Conservation (phyloP, 2,888 invertebrate species). For the Pilophorus perplexus region DNA sequence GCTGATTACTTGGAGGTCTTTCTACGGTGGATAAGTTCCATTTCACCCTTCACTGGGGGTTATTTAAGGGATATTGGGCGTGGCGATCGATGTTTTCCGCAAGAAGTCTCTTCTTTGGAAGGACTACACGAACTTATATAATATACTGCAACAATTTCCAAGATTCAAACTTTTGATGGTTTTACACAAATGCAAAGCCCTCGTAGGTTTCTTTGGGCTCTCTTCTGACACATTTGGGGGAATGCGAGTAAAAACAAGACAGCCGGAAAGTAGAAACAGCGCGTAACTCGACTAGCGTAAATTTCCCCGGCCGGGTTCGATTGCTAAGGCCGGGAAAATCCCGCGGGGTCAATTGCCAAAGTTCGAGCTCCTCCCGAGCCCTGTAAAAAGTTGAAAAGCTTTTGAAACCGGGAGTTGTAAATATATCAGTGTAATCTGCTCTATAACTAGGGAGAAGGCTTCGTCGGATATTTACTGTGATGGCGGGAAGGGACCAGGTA, state of each 20-base stretch:
- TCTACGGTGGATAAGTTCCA: background rate
- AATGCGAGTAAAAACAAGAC: background rate
- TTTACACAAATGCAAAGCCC: too few relatives aligned
- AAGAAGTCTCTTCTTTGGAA: too few relatives aligned
- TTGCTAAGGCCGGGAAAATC: background rate
- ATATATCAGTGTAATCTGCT: conserved; percentile 36
- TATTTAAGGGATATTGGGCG: conserved; percentile 11
- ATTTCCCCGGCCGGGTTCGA: background rate
- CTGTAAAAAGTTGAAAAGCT: conserved; percentile 5
- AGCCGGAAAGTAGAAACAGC: background rate
- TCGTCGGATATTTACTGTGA: conserved; percentile 27
- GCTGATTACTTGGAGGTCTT: conserved; percentile 2
- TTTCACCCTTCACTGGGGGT: conserved; percentile 10
- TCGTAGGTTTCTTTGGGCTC: conserved; percentile 16
- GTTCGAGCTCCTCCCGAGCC: conserved; percentile 4
- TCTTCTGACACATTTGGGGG: conserved; percentile 19
- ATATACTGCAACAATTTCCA: too few relatives aligned
- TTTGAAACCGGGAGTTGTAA: conserved; percentile 29
- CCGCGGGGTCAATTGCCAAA: conserved; percentile 36
- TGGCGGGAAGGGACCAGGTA: conserved; percentile 22
- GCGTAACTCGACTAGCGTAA: conserved; percentile 18
- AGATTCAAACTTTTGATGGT: too few relatives aligned
- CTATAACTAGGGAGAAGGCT: conserved; percentile 6
- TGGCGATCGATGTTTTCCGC: too few relatives aligned
- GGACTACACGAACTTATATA: too few relatives aligned